Evolutionary conservation across 2,113 vertebrate species (phyloP).

Genomic region (Carassius carassius): DNA sequence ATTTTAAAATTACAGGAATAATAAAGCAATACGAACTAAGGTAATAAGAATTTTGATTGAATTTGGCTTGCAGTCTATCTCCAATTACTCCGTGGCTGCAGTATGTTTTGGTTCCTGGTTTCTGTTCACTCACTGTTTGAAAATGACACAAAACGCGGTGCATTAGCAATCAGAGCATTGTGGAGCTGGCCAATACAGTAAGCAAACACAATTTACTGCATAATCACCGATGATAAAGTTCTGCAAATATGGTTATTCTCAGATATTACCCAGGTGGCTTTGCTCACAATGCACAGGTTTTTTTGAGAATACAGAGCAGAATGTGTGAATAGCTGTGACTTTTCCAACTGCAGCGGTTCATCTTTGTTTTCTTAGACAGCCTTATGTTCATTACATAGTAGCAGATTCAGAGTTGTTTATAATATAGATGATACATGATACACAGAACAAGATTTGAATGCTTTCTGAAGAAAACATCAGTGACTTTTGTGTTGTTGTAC

Average conservation of each 20-base stretch:
- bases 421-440: neutral
- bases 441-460: neutral
- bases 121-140: slow-evolving; percentile 17
- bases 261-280: slow-evolving; percentile 20
- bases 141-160: slow-evolving; percentile 12
- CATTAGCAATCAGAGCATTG: slow-evolving; percentile 40
- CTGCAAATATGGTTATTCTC: slow-evolving; percentile 23
- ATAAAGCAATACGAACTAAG: slow-evolving; percentile 34
- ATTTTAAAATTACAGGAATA: slow-evolving; percentile 40
- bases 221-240: slow-evolving; percentile 35
- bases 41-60: slow-evolving; percentile 47
- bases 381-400: neutral
- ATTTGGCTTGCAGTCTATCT: slow-evolving; percentile 35
- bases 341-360: neutral
- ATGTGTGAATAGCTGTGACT: neutral
- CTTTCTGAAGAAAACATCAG: neutral
- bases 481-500: neutral
- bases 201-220: slow-evolving; percentile 29
- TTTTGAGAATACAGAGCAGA: neutral
- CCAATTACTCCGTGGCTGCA: slow-evolving; percentile 1
- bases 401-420: neutral
- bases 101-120: slow-evolving; percentile 32
- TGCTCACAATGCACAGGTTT: neutral
- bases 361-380: neutral
- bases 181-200: slow-evolving; percentile 15